Evolutionary conservation across 2,113 vertebrate species (phyloP).

Genomic region (Neolamprologus variostigma): DNA sequence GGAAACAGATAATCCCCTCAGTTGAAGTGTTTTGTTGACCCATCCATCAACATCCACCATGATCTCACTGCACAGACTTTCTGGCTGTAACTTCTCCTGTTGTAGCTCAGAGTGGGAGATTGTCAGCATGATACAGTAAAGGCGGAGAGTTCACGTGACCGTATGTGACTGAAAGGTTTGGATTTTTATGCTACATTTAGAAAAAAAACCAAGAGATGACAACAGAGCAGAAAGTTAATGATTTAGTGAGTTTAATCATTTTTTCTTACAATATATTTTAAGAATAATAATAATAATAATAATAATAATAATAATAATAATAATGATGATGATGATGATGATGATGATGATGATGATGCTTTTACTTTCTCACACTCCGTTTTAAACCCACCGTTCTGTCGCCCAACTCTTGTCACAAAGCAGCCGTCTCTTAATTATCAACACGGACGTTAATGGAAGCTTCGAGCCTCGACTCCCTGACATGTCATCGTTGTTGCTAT

Average conservation of each 20-base stretch:
- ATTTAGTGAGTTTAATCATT: accelerated
- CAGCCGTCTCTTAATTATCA: background rate
- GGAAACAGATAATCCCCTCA: background rate
- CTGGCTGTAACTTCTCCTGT: background rate
- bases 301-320: too few relatives aligned
- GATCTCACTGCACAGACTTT: background rate
- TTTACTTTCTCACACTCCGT: accelerated
- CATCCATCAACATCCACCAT: background rate
- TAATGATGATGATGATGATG: accelerated
- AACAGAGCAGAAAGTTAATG: accelerated
- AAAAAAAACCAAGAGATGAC: background rate
- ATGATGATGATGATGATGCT: accelerated
- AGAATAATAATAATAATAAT: accelerated
- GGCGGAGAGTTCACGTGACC: accelerated
- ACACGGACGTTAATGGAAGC: background rate
- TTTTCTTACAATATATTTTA: background rate
- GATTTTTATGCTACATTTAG: background rate
- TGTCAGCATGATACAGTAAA: background rate
- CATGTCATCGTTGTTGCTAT: background rate
- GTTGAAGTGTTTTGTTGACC: background rate
- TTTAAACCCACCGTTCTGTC: accelerated
- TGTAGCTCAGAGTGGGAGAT: background rate
- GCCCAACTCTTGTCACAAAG: background rate
- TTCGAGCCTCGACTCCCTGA: background rate
- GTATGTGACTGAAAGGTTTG: background rate